Conservation (phyloP, 2,113 vertebrate genomes). For the Platysteira castanea region DNA sequence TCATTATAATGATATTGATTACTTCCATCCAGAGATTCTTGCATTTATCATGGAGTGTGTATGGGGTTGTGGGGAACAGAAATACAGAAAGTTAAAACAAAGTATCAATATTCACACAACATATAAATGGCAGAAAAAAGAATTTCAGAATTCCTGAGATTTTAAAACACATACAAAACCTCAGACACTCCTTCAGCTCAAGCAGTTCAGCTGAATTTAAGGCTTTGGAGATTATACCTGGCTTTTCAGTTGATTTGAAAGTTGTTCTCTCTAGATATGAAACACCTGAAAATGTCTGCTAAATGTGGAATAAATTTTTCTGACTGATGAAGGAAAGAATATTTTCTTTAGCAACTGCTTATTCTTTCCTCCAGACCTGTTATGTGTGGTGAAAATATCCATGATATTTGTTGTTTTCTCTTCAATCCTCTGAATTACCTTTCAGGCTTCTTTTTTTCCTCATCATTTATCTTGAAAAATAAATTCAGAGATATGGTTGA, state of each 20-base stretch:
- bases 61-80: not conserved
- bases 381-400: not conserved
- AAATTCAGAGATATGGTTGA: not conserved
- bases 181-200: not conserved
- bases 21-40: not conserved
- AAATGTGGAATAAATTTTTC: not conserved
- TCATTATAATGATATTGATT: not conserved
- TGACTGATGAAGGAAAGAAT: not conserved
- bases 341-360: not conserved
- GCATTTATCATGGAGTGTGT: not conserved
- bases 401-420: not conserved
- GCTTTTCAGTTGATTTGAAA: not conserved
- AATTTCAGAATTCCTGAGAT: not conserved
- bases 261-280: not conserved
- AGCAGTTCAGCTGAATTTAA: not conserved
- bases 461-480: not conserved
- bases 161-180: not conserved
- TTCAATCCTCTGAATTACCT: not conserved
- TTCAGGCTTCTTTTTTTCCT: not conserved
- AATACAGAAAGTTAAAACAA: not conserved
- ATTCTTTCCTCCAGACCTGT: not conserved
- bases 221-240: not conserved
- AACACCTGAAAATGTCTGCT: not conserved
- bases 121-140: not conserved
- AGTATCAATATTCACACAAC: not conserved